Evolutionary conservation across 1,140 invertebrate genomes (phyloP).

Genomic region (Caenorhabditis inopinata): DNA sequence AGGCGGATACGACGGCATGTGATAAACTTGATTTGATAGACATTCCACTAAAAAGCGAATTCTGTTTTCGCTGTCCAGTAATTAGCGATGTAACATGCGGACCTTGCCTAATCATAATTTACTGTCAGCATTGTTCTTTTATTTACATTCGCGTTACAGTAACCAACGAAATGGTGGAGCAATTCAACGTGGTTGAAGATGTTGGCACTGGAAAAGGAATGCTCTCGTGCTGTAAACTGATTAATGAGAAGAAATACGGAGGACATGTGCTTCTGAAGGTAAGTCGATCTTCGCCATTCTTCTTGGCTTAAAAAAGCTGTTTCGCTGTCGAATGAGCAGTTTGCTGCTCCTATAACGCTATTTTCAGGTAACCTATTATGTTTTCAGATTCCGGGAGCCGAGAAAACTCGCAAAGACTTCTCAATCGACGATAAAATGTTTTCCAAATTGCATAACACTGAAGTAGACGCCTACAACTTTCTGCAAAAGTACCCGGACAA

Average conservation of each 20-base stretch:
- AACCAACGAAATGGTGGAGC: background rate
- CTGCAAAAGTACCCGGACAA: background rate
- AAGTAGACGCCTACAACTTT: background rate
- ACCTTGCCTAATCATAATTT: too few relatives aligned
- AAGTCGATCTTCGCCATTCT: too few relatives aligned
- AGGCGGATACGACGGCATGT: too few relatives aligned
- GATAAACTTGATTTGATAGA: too few relatives aligned
- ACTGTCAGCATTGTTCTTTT: too few relatives aligned
- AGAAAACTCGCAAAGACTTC: background rate
- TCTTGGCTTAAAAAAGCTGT: too few relatives aligned
- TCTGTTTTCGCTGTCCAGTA: too few relatives aligned
- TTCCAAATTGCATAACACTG: background rate
- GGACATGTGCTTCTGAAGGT: conserved; percentile 12
- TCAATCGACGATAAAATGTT: background rate
- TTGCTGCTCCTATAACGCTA: too few relatives aligned
- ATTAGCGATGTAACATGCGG: too few relatives aligned
- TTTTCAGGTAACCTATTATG: too few relatives aligned
- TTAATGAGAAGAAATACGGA: background rate
- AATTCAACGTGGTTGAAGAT: background rate
- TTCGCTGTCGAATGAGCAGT: too few relatives aligned
- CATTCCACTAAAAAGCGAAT: too few relatives aligned
- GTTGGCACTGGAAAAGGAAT: background rate
- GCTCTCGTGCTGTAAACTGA: background rate
- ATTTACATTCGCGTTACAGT: background rate
- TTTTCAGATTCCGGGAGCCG: background rate